phyloP scores from a whole-genome alignment of 2,113 vertebrate species.

The Perca fluviatilis region DNA sequence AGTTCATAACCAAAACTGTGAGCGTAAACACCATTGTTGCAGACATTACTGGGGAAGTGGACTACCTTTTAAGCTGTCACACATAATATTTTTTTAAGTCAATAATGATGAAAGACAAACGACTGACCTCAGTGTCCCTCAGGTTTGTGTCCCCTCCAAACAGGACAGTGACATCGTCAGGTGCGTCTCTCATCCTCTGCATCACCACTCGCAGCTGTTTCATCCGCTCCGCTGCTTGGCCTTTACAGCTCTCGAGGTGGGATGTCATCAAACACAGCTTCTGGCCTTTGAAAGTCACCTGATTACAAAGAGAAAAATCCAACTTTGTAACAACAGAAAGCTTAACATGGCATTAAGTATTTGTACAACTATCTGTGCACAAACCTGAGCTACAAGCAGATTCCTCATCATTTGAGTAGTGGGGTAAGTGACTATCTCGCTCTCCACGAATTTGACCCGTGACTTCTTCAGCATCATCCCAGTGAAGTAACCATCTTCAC shows the following conservation, averaged over 20 bases:
- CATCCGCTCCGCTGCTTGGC: constrained; percentile 86
- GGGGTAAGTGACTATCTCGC: constrained; percentile 88
- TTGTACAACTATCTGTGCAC: constrained; percentile 21
- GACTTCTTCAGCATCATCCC: constrained; percentile 94
- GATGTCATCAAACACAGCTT: constrained; percentile 95
- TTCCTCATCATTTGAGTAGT: constrained; percentile 95
- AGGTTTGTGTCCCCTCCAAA: constrained; percentile 98
- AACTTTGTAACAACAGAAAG: not conserved
- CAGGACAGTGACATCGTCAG: constrained; percentile 87
- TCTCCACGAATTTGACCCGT: constrained; percentile 88
- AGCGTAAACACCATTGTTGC: not conserved
- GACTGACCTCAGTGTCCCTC: constrained; percentile 90
- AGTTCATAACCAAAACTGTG: not conserved
- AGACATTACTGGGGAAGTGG: not conserved
- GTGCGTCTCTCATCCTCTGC: constrained; percentile 84
- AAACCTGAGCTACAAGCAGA: constrained; percentile 91
- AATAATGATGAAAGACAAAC: not conserved
- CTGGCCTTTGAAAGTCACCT: constrained; percentile 88
- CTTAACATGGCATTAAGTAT: not conserved
- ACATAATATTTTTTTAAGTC: not conserved
- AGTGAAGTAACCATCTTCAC: constrained; percentile 91
- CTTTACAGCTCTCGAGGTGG: constrained; percentile 95
- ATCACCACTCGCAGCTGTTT: constrained; percentile 89
- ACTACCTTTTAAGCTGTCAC: not conserved
- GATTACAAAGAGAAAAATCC: not conserved